Evolutionary conservation across 2,888 invertebrate species (phyloP).

Genomic region (Abrostola triplasia): DNA sequence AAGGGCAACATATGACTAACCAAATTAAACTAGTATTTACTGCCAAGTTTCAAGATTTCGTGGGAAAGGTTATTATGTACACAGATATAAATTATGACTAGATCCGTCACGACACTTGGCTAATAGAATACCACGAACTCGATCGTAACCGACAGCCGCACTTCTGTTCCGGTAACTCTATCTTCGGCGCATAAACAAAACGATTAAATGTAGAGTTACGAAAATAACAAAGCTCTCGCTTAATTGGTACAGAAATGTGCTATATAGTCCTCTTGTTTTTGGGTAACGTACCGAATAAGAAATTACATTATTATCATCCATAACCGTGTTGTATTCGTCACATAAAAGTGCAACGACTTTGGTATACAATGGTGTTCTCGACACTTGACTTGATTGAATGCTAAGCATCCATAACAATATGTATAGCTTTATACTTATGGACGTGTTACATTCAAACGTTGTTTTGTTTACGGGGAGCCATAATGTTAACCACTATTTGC

Average conservation of each 20-base stretch:
- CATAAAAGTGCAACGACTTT: conserved; percentile 6
- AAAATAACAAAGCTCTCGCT: conserved; percentile 9
- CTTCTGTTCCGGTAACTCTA: conserved; percentile 35
- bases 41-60: conserved; percentile 11
- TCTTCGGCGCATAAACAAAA: conserved; percentile 15
- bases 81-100: background rate
- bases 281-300: too few relatives aligned
- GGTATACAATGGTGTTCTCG: conserved; percentile 26
- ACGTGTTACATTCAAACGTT: conserved; percentile 21
- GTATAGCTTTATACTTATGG: conserved; percentile 31
- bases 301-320: background rate
- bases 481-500: conserved; percentile 4
- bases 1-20: conserved; percentile 7
- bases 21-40: background rate
- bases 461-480: conserved; percentile 1
- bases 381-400: conserved; percentile 12
- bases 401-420: background rate
- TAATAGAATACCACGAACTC: conserved; percentile 36
- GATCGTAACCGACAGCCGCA: conserved; percentile 15
- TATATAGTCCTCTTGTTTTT: background rate
- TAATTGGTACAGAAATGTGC: background rate
- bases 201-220: conserved; percentile 17
- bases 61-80: conserved; percentile 20
- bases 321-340: conserved; percentile 5
- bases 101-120: conserved; percentile 10